Evolutionary conservation across 2,888 invertebrate species (phyloP).

Genomic region (Galerucella nymphaeae): DNA sequence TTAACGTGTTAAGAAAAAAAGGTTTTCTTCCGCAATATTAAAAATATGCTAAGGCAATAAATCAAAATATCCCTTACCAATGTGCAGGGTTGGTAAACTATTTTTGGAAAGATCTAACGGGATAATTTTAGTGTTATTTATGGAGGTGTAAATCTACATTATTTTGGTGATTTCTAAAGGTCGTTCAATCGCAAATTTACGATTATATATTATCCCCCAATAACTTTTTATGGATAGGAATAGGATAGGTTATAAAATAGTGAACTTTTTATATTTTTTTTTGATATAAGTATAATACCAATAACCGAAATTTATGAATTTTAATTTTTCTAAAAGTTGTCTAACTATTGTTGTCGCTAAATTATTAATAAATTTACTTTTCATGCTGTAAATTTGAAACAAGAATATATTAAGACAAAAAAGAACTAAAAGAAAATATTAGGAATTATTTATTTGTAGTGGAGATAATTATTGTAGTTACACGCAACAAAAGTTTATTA

Average conservation of each 20-base stretch:
- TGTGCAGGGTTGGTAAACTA: too few species aligned
- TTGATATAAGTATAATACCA: background rate
- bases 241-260: background rate
- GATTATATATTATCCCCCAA: background rate
- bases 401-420: background rate
- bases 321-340: background rate
- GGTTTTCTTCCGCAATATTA: too few species aligned
- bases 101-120: too few species aligned
- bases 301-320: background rate
- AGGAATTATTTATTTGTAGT: background rate
- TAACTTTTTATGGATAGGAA: background rate
- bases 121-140: background rate
- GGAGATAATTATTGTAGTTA: background rate
- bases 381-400: background rate
- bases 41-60: too few species aligned
- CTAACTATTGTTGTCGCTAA: background rate
- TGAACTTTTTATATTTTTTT: background rate
- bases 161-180: background rate
- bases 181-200: background rate
- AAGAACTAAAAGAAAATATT: background rate
- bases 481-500: constrained; percentile 1
- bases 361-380: too few species aligned
- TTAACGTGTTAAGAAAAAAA: too few species aligned
- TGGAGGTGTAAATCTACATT: background rate
- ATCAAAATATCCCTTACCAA: too few species aligned